Base-by-base conservation (phyloP, 2,797 vertebrate genomes). In the Spinus pinus region DNA sequence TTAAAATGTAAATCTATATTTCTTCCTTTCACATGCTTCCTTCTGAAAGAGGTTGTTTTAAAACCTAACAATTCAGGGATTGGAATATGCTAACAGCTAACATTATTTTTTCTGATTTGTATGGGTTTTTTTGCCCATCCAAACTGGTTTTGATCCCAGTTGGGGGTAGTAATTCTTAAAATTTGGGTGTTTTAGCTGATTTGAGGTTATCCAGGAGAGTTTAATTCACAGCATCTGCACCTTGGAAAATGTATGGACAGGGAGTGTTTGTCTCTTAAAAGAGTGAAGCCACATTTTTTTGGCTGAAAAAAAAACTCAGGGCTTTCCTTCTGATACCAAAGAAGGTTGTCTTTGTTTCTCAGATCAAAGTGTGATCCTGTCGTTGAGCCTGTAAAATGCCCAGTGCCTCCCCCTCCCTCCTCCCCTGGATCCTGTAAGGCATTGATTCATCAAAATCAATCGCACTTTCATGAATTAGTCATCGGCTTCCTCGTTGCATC, bases 391-490 rank as follows among this genome's bases (percentile, higher is more conserved):
- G 80, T 90, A 93, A 88, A 93, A 75, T 73, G 87, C 89, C 82
- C 19, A 12, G 77, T 10, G 42, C 82, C 80, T 92, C 91, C 95
- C 64, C 94, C 91, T 81, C 64, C 94, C 91, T 81, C 86, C 87
- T 91, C 73, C 73, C 39, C 62, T 65, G 56, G 56, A 81, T 30
- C 86, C 95, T 88, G 75, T 86, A 93, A 92, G 61, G 80, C 94
- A 95, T 96, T 95, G 95, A 97, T 97, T 97, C 94, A 88, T 96
- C 94, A 93, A 93, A 96, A 97, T 97, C 95, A 95, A 96, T 96
- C 5, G n/a, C 73, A 86, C 94, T 92, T 94, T 96, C 95, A 96
- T 96, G 95, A 95, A 97, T 97, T 97, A 96, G 93, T 96, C 95
- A 97, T 95, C 51, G 3, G 82, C 77, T 19, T 95, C 89, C 87